Percentiles rank a stretch among this genome's conserved stretches.
Evolutionary conservation across 2,888 invertebrate species (phyloP).

Genomic region (Matsumyia berberina): DNA sequence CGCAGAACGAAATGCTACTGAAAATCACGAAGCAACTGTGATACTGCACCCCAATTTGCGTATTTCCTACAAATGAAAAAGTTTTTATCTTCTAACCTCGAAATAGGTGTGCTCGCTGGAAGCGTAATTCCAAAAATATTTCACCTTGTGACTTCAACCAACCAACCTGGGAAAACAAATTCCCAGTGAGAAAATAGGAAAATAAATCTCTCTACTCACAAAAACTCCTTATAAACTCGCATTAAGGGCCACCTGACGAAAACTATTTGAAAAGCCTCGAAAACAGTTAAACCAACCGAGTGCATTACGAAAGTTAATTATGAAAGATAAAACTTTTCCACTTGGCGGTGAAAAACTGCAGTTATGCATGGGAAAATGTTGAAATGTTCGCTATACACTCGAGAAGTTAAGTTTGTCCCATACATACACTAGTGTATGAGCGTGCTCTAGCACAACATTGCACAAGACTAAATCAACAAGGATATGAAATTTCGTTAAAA

Average conservation of each 20-base stretch:
- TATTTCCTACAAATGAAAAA: not conserved
- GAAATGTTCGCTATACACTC: not conserved
- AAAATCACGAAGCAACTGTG: too few species aligned
- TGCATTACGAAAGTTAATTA: constrained; percentile 71
- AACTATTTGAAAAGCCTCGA: constrained; percentile 58
- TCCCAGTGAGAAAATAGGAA: not conserved
- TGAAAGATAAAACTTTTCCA: constrained; percentile 65
- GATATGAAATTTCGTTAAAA: constrained; percentile 49
- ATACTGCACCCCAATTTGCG: not conserved
- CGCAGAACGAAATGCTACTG: too few species aligned
- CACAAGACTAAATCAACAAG: constrained; percentile 25
- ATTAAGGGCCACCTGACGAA: constrained; percentile 61
- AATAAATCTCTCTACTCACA: not conserved
- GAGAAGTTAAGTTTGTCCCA: constrained; percentile 9
- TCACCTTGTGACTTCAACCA: not conserved
- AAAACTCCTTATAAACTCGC: constrained; percentile 41
- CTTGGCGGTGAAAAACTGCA: constrained; percentile 61
- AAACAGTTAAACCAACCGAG: constrained; percentile 51
- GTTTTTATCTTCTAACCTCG: not conserved
- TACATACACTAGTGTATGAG: not conserved
- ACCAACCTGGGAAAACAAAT: constrained; percentile 4
- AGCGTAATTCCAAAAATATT: not conserved
- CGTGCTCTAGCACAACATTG: not conserved
- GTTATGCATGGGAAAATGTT: constrained; percentile 41
- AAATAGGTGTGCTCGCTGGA: not conserved